Evolutionary conservation across 2,797 vertebrate species (phyloP).

Genomic region (Ctenosaura bakeri): DNA sequence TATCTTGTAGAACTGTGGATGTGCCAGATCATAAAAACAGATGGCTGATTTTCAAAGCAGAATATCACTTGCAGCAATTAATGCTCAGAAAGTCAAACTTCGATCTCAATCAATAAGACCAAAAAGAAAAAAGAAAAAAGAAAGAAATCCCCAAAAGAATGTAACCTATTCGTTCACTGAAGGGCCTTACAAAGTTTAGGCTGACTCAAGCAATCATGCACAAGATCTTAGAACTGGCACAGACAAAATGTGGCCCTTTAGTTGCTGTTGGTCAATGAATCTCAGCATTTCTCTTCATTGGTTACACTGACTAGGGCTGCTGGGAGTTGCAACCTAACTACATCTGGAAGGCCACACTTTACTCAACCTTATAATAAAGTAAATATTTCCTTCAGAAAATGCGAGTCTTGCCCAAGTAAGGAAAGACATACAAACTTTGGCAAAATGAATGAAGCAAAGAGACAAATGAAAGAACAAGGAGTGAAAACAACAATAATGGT

Average conservation of each 20-base stretch:
- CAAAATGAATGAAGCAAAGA: neutral
- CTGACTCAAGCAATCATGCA: neutral
- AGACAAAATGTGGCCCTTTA: no score
- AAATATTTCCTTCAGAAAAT: neutral
- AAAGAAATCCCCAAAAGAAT: no score
- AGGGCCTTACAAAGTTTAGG: no score
- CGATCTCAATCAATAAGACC: conserved; percentile 33
- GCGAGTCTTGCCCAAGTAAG: neutral
- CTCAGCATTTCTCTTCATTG: no score
- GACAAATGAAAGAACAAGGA: neutral
- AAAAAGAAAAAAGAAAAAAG: no score
- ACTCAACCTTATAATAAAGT: no score
- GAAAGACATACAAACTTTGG: neutral
- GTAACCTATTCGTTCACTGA: no score
- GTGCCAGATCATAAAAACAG: conserved; percentile 27
- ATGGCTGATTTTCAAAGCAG: conserved; percentile 48
- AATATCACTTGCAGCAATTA: conserved; percentile 59
- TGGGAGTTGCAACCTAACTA: no score
- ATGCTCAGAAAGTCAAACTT: conserved; percentile 67
- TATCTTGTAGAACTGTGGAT: conserved; percentile 20
- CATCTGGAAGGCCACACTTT: no score
- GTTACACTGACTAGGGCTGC: no score
- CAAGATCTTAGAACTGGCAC: neutral
- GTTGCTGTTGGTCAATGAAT: no score
- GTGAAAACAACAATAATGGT: neutral